Conservation (phyloP, 2,113 vertebrate species). For the Petroica traversi region DNA sequence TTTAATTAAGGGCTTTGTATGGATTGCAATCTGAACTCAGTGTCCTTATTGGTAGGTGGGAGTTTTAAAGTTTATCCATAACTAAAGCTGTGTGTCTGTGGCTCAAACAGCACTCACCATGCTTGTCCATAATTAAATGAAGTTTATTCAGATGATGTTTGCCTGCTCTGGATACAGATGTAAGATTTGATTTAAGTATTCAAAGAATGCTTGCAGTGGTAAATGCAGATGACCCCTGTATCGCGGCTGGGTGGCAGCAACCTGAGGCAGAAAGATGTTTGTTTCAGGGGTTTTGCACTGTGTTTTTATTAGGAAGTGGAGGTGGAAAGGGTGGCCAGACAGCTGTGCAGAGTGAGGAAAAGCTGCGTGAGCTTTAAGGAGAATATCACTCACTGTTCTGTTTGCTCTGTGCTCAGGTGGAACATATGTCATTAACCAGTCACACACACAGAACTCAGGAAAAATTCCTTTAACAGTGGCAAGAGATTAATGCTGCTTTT, state of each 20-base stretch:
- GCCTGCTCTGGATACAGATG: background rate
- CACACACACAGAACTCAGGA: background rate
- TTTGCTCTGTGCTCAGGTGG: background rate
- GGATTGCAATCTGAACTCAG: background rate
- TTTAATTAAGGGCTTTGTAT: conserved; percentile 13
- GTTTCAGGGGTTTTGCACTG: background rate
- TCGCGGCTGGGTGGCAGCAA: background rate
- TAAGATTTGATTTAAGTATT: background rate
- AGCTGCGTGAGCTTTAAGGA: background rate
- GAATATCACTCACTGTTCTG: rapidly evolving
- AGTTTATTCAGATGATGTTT: background rate
- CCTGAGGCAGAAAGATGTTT: background rate
- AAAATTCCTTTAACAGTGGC: background rate
- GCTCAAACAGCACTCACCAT: background rate
- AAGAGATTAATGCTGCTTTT: background rate
- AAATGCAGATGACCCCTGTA: background rate
- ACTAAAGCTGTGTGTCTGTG: background rate
- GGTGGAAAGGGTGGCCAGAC: background rate
- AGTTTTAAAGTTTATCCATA: background rate
- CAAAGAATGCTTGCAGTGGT: background rate
- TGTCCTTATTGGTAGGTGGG: background rate
- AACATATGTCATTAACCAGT: background rate
- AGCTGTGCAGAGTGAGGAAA: background rate
- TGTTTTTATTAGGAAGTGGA: background rate
- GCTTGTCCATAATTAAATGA: background rate